phyloP scores from a whole-genome alignment of 2,797 vertebrate genomes.

The Pangasius djambal region DNA sequence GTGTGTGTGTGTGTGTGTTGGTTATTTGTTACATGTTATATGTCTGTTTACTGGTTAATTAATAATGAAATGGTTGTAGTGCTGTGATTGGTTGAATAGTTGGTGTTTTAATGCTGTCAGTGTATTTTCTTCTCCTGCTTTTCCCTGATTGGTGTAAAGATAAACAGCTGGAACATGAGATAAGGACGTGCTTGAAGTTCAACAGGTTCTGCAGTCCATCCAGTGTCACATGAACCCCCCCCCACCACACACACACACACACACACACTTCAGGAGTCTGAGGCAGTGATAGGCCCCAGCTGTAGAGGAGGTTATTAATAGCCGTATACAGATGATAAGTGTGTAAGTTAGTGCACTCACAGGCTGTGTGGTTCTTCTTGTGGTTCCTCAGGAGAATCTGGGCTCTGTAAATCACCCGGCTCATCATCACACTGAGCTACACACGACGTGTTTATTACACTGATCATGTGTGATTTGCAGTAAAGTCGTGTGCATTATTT shows the following conservation, averaged over 20 bases:
- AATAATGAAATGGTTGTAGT: neutral
- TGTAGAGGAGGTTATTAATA: slow-evolving; percentile 27
- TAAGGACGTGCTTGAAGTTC: slow-evolving; percentile 34
- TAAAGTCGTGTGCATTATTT: neutral
- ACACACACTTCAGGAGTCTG: neutral
- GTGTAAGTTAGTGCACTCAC: neutral
- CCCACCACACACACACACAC: slow-evolving; percentile 13
- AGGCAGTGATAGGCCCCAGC: neutral
- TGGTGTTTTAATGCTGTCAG: neutral
- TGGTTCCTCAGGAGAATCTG: neutral
- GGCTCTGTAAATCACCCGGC: neutral
- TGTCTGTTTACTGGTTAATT: too few relatives aligned
- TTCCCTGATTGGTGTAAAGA: slow-evolving; percentile 28
- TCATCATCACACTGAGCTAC: slow-evolving; percentile 1
- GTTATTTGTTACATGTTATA: too few relatives aligned
- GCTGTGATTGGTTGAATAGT: neutral
- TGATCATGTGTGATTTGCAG: neutral
- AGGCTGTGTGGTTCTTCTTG: neutral
- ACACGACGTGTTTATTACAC: neutral
- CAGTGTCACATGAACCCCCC: neutral
- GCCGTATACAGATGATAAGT: neutral
- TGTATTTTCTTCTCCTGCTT: neutral
- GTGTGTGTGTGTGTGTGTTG: too few relatives aligned
- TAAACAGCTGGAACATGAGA: slow-evolving; percentile 32
- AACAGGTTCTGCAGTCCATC: slow-evolving; percentile 47